A percentile compares a stretch with the other conserved stretches of the same genome.
phyloP scores from a whole-genome alignment of 2,888 invertebrate species.

The Eristalis arbustorum region DNA sequence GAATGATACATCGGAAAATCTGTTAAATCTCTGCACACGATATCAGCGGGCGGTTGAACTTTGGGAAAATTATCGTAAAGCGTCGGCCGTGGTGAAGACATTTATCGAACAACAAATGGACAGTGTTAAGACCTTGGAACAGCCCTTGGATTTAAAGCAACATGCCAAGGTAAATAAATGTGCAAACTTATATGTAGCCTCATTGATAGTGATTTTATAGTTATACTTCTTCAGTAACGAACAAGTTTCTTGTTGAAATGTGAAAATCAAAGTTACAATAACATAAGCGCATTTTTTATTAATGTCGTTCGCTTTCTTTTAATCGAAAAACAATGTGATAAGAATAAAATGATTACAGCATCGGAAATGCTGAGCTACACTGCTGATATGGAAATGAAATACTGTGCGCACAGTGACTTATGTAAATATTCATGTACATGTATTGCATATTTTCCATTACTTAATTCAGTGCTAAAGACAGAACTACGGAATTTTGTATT shows the following conservation, averaged over 20 bases:
- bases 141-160: slow-evolving; percentile 85
- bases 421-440: not conserved
- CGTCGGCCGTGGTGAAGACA: slow-evolving; percentile 87
- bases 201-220: not conserved
- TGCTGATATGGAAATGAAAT: not conserved
- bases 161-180: slow-evolving; percentile 85
- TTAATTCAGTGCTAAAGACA: slow-evolving; percentile 24
- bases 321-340: slow-evolving; percentile 18
- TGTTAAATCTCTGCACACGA: slow-evolving; percentile 87
- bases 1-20: slow-evolving; percentile 89
- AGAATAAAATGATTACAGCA: slow-evolving; percentile 21
- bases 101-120: slow-evolving; percentile 90
- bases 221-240: too few relatives aligned
- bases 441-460: slow-evolving; percentile 20
- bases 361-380: slow-evolving; percentile 12
- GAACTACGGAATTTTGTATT: slow-evolving; percentile 36
- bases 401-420: not conserved
- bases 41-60: slow-evolving; percentile 91
- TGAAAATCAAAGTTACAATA: too few relatives aligned
- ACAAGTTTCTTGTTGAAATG: too few relatives aligned
- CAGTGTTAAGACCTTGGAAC: slow-evolving; percentile 84
- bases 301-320: not conserved
- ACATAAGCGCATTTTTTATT: too few relatives aligned
- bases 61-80: slow-evolving; percentile 90
- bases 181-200: slow-evolving; percentile 22